Conservation (phyloP, 2,888 invertebrate genomes). For the Coleophora deauratella region DNA sequence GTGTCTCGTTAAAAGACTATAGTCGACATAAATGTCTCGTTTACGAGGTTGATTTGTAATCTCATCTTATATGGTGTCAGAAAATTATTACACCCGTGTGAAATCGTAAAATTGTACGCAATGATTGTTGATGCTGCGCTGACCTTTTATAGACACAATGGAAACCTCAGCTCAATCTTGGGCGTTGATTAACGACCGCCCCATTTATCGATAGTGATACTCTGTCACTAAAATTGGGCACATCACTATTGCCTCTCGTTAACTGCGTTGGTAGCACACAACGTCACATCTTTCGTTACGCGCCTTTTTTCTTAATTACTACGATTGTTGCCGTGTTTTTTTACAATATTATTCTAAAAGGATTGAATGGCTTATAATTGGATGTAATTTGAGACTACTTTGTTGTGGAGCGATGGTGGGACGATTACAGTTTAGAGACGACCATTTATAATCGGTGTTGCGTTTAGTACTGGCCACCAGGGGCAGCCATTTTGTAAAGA, state of each 20-base stretch:
- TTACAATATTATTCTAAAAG: slow-evolving; percentile 55
- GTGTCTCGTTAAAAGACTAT: slow-evolving; percentile 1
- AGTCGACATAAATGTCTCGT: slow-evolving; percentile 6
- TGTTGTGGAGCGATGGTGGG: slow-evolving; percentile 52
- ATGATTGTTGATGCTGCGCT: slow-evolving; percentile 15
- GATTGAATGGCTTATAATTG: slow-evolving; percentile 71
- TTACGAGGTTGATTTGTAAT: slow-evolving; percentile 8
- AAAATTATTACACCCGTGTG: slow-evolving; percentile 8
- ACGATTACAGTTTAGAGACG: slow-evolving; percentile 52
- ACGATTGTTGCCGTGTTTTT: slow-evolving; percentile 59
- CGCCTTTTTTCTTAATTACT: slow-evolving; percentile 66
- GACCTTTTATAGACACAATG: slow-evolving; percentile 13
- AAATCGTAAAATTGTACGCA: slow-evolving; percentile 17
- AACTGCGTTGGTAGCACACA: slow-evolving; percentile 53
- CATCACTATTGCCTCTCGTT: slow-evolving; percentile 45
- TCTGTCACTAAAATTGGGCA: slow-evolving; percentile 5
- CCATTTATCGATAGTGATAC: slow-evolving; percentile 29
- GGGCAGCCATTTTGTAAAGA: slow-evolving; percentile 51
- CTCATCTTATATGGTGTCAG: slow-evolving; percentile 7
- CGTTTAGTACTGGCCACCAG: slow-evolving; percentile 33
- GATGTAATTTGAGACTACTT: slow-evolving; percentile 70
- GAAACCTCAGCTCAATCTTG: slow-evolving; percentile 1
- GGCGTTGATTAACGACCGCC: slow-evolving; percentile 7
- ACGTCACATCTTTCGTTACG: slow-evolving; percentile 62
- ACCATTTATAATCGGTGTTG: slow-evolving; percentile 50